phyloP scores from a whole-genome alignment of 2,888 invertebrate species.

The Leuctra nigra region DNA sequence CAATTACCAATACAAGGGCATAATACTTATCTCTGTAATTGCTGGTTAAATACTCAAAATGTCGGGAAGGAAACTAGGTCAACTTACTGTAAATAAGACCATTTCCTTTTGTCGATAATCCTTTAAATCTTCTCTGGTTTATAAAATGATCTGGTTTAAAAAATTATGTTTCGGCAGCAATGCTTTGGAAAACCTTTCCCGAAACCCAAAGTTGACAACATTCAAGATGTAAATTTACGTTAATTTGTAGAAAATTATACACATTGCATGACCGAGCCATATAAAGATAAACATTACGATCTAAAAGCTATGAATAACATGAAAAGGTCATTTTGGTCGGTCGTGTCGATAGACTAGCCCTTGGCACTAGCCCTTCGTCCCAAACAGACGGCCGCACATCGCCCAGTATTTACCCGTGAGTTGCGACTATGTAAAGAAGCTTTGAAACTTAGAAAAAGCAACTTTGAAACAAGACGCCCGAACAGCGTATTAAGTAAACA shows the following conservation, averaged over 20 bases:
- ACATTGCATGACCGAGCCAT: neutral
- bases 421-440: neutral
- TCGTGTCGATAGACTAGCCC: too few relatives aligned
- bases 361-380: too few relatives aligned
- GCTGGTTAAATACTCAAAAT: too few relatives aligned
- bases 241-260: neutral
- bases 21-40: too few relatives aligned
- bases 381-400: too few relatives aligned
- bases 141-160: too few relatives aligned
- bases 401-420: too few relatives aligned
- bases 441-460: neutral
- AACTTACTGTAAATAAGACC: too few relatives aligned
- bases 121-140: too few relatives aligned
- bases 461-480: slow-evolving; percentile 4
- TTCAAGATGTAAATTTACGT: neutral
- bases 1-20: too few relatives aligned
- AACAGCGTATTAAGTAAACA: slow-evolving; percentile 5
- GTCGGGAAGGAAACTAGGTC: too few relatives aligned
- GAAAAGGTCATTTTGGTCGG: neutral
- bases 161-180: neutral
- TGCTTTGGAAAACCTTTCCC: neutral
- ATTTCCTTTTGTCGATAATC: too few relatives aligned
- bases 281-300: neutral
- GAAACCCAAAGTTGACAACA: neutral
- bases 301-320: neutral